Evolutionary conservation across 1,140 invertebrate genomes (phyloP), one percentile per base, ranked within the genome.

Genomic region (Chironomus tepperi): DNA sequence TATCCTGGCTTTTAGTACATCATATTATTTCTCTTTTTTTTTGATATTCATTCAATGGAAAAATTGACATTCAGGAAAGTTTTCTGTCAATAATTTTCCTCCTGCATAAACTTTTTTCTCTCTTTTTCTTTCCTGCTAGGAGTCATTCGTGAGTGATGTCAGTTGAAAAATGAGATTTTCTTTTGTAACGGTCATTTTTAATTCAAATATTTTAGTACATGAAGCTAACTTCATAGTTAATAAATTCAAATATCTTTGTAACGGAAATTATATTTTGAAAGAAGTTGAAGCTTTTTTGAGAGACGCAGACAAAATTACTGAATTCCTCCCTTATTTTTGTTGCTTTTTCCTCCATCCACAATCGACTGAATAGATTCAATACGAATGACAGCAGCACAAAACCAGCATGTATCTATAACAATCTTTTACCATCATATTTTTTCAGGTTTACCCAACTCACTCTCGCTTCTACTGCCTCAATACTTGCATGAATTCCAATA

Each of bases 31-130:
- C n/a, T n/a, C n/a, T n/a, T n/a, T n/a, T n/a, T 47, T 47, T 70
- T 18, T 19, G 19, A 70, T 18, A 70, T 70, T 70, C 19, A 70
- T 70, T 70, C 65, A 70, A 19, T 70, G 16, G 65, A 70, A 70
- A 70, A 70, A 18, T 21, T 70, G 65, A 70, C 16, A 70, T 19
- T 21, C 16, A 70, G 65, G 7, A 70, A 70, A 70, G 65, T 70
- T 70, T 70, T 70, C 65, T 70, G 65, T 19, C 65, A 70, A 70
- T 70, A 70, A 70, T 70, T 70, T 70, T 57, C 47, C 47, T 57
- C 9, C 47, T 57, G 10, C n/a, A 47, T 47, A 47, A 47, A 47
- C 43, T 47, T 47, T 57, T 57, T 57, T 57, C n/a, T n/a, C n/a
- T 70, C 65, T 18, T 70, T 18, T 70, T 18, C 64, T 34, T 34